A percentile compares a stretch with the other conserved stretches of the same genome.
Evolutionary conservation across 2,113 vertebrate genomes (phyloP).

Genomic region (Syngnathus scovelli): DNA sequence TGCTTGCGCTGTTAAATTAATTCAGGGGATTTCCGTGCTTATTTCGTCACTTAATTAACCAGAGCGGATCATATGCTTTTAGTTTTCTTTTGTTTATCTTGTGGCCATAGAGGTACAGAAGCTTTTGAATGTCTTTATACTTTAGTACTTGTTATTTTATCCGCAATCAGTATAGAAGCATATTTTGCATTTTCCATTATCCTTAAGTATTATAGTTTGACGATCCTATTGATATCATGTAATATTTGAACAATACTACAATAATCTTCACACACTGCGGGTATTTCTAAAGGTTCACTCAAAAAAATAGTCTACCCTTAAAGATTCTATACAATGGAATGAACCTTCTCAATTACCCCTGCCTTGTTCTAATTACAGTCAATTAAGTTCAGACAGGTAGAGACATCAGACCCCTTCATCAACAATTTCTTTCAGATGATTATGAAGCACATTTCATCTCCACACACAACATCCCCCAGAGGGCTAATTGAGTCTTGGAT

Average conservation of each 20-base stretch:
- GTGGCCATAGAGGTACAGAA: conserved; percentile 32
- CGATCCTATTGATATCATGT: background rate
- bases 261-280: conserved; percentile 33
- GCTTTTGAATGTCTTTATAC: background rate
- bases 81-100: conserved; percentile 33
- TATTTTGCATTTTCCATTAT: background rate
- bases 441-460: conserved; percentile 46
- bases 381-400: conserved; percentile 55
- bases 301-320: conserved; percentile 34
- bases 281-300: conserved; percentile 23
- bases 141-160: background rate
- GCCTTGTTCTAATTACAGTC: conserved; percentile 55
- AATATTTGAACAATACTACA: conserved; percentile 27
- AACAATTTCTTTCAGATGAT: conserved; percentile 56
- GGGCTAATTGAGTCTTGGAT: conserved; percentile 57
- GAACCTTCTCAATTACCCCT: conserved; percentile 49
- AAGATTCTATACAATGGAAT: conserved; percentile 43
- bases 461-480: conserved; percentile 35
- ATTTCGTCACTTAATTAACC: conserved; percentile 63
- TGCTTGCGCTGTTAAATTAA: conserved; percentile 40
- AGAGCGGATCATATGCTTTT: conserved; percentile 12
- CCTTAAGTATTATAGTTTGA: conserved; percentile 17
- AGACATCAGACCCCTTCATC: conserved; percentile 50
- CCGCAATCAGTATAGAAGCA: conserved; percentile 30
- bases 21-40: conserved; percentile 56